phyloP scores from a whole-genome alignment of 2,113 vertebrate species.

The Chamaea fasciata region DNA sequence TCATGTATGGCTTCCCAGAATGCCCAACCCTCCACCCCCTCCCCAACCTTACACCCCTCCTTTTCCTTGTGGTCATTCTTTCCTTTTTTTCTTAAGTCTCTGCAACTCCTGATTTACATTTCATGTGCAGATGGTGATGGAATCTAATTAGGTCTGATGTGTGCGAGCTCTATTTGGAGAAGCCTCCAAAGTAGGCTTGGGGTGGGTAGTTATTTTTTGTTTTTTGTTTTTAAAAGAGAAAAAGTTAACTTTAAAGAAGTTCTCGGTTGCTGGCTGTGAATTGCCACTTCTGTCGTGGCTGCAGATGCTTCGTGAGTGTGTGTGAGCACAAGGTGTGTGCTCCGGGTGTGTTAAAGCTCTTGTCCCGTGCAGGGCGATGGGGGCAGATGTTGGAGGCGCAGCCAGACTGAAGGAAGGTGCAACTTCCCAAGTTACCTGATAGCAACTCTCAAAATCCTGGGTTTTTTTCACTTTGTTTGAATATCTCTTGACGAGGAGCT shows the following conservation, averaged over 20 bases:
- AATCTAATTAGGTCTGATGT: slow-evolving; percentile 79
- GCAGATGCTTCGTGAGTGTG: not conserved
- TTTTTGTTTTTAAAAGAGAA: not conserved
- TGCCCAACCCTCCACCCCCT: slow-evolving; percentile 70
- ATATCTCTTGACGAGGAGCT: slow-evolving; percentile 63
- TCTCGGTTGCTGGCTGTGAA: not conserved
- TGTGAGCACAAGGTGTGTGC: not conserved
- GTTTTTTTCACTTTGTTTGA: not conserved
- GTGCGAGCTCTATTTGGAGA: slow-evolving; percentile 65
- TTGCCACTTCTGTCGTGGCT: not conserved
- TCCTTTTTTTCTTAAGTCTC: slow-evolving; percentile 60
- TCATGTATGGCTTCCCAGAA: slow-evolving; percentile 96
- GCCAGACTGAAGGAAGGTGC: not conserved
- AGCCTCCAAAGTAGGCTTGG: not conserved
- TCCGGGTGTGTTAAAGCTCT: not conserved
- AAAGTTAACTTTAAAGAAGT: slow-evolving; percentile 53
- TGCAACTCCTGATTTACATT: slow-evolving; percentile 46
- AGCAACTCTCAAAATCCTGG: not conserved
- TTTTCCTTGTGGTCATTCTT: slow-evolving; percentile 69
- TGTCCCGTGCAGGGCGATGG: not conserved
- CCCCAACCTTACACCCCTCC: slow-evolving; percentile 66
- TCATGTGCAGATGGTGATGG: slow-evolving; percentile 78
- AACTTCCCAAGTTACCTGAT: not conserved
- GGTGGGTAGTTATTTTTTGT: not conserved
- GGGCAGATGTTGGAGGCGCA: not conserved